Percentiles rank a stretch among this genome's conserved stretches.
Conservation (phyloP, 2,888 invertebrate species). For the Galerucella calmariensis region DNA sequence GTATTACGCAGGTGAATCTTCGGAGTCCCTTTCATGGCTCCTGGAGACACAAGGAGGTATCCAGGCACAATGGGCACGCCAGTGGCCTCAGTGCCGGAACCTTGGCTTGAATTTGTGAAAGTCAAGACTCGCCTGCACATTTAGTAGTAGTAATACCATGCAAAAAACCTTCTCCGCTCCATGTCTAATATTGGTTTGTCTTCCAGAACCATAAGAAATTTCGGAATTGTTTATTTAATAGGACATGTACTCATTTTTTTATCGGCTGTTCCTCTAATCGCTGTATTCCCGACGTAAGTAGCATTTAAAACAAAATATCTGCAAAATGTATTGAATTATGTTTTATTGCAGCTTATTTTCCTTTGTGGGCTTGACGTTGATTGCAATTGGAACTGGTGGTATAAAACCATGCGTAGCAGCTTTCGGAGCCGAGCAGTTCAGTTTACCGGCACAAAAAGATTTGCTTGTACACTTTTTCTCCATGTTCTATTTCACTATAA, state of each 20-base stretch:
- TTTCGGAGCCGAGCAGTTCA: conserved; percentile 88
- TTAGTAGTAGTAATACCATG: no score
- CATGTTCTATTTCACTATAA: conserved; percentile 85
- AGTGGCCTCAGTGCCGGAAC: no score
- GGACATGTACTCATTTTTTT: conserved; percentile 77
- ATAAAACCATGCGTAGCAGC: conserved; percentile 90
- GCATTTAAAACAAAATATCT: no score
- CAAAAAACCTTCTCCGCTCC: no score
- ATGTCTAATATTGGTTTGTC: not conserved
- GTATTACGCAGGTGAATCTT: no score
- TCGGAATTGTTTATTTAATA: conserved; percentile 77
- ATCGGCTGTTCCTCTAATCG: conserved; percentile 70
- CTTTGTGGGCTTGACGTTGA: conserved; percentile 69
- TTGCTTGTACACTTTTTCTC: conserved; percentile 81
- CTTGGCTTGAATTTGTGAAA: no score
- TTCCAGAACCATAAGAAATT: conserved; percentile 79
- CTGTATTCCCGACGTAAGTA: conserved; percentile 70
- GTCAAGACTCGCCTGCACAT: no score
- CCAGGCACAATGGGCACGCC: no score
- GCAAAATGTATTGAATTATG: no score
- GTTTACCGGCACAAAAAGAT: conserved; percentile 74
- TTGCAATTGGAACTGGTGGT: conserved; percentile 84
- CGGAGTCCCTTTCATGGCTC: no score
- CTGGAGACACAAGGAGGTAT: no score
- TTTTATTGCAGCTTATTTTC: conserved; percentile 66